Evolutionary conservation across 2,113 vertebrate genomes (phyloP), one percentile per base, ranked within the genome.

Genomic region (Phyllostomus hastatus): DNA sequence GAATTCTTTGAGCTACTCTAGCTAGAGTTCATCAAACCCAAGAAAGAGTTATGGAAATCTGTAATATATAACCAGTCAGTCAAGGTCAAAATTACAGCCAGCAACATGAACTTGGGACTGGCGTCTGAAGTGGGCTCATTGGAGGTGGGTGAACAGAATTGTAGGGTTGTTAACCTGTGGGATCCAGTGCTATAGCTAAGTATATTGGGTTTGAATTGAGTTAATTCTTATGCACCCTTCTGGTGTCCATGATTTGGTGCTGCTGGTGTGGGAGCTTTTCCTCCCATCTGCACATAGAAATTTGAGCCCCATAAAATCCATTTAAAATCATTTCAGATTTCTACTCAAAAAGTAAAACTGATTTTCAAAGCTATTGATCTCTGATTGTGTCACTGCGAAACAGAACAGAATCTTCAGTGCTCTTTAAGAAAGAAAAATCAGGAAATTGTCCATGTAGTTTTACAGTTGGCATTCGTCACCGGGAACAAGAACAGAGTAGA

Each of bases 401-500:
- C 35, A 84, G 59, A 81, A 54, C 19, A 7, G 28, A 72, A 41
- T 1, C 16, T 31, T 61, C 0, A 5, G 20, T 50, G 10, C 28
- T 73, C 54, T 94, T 33, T 79, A 76, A 41, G 69, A 41, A 0
- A n/a, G 75, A 50, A 11, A 17, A 20, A 22, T n/a, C 10, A 38
- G 72, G 28, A 69, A 54, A 10, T 24, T 26, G 64, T 61, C 52
- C n/a, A 0, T 7, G 38, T 85, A 31, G 31, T 38, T 83, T 83
- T 95, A 28, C 43, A 61, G 72, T 86, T 70, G 81, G 28, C 46
- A 43, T 75, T 70, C 48, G 35, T 96, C 28, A 41, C 82, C 10
- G 16, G 26, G 59, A 94, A 88, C 35, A 73, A 85, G 89, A 93
- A 38, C 31, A 46, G 61, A 95, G 84, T 19, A 92, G 78, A 88